These are phyloP conservation scores for Tigriopus japonicus DNA, from an alignment of 1,140 invertebrate genomes.

Conservation along the genomic window DNA sequence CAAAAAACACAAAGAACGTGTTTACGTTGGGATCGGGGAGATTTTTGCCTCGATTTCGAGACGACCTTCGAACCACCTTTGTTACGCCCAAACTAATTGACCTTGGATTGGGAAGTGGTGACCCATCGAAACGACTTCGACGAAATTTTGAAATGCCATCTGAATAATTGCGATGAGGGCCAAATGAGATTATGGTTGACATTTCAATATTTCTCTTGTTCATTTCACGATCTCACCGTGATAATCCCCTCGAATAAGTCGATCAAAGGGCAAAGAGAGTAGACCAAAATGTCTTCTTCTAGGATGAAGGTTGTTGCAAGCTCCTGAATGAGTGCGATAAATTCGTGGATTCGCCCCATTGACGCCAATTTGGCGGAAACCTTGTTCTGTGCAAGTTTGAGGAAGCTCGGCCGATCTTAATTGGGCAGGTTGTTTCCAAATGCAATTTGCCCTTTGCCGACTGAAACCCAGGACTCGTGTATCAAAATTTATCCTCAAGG, in stretches of 20 bases:
- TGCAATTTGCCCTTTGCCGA: background rate
- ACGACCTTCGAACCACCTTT: too few species aligned
- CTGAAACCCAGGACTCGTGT: background rate
- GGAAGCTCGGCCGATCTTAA: background rate
- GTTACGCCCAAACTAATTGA: too few species aligned
- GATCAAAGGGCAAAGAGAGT: background rate
- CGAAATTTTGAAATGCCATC: too few species aligned
- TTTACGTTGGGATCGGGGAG: background rate
- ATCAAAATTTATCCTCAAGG: background rate
- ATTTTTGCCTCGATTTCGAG: too few species aligned
- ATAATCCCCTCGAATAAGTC: background rate
- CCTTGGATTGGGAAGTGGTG: too few species aligned
- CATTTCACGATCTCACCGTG: too few species aligned
- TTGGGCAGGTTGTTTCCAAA: background rate
- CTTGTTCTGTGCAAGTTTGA: background rate
- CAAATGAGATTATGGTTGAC: too few species aligned
- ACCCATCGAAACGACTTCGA: too few species aligned
- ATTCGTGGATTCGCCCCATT: background rate
- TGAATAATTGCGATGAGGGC: too few species aligned
- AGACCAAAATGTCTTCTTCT: background rate
- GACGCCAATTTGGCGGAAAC: background rate
- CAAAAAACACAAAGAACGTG: background rate
- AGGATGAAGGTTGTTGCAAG: background rate
- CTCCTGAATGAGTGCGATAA: background rate
- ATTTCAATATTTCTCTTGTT: too few species aligned